Base-by-base conservation (phyloP, 2,888 invertebrate genomes). In the Parnassius apollo region DNA sequence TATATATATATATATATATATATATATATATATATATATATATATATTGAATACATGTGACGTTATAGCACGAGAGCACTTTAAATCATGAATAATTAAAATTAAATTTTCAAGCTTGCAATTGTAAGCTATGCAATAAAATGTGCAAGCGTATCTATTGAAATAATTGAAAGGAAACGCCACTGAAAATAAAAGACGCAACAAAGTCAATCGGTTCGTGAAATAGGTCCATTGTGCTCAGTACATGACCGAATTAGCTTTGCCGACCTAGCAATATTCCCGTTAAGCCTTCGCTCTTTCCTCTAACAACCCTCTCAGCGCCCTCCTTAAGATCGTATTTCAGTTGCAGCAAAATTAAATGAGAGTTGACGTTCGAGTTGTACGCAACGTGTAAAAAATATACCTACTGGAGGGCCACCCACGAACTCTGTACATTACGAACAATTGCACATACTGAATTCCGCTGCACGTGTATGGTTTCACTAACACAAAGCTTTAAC, bases 141-240 rank as follows among this genome's bases (percentile, higher is more conserved):
- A 53, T 10, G n/a, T 35, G 53, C 35, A 57, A 58, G 45, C 61
- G 48, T 68, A 65, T 68, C 65, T 65, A 58, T 53, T 48, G 49
- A 42, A 56, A 54, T 57, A 59, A 63, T 63, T 57, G 52, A 51
- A 56, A 52, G 45, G 57, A 51, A 61, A 64, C 57, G 22, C 53
- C 44, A 42, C 44, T 63, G 61, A 60, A 61, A 64, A 62, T 59
- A 65, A 66, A 82, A 83, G 82, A 72, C 74, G 76, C 77, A 77
- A 81, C 80, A 78, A 87, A 84, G 80, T 82, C 76, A 85, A 87
- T 83, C 80, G 85, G 83, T 73, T 80, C 87, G 87, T 88, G 88
- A 88, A 88, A 88, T 88, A 85, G 81, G 81, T 66, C 86, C 86
- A 88, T 88, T 88, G 88, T 88, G 81, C 72, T 73, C 80, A 77